These are phyloP conservation scores for Oreamnos americanus DNA, from an alignment of 2,113 vertebrate genomes.

Conservation along the genomic window DNA sequence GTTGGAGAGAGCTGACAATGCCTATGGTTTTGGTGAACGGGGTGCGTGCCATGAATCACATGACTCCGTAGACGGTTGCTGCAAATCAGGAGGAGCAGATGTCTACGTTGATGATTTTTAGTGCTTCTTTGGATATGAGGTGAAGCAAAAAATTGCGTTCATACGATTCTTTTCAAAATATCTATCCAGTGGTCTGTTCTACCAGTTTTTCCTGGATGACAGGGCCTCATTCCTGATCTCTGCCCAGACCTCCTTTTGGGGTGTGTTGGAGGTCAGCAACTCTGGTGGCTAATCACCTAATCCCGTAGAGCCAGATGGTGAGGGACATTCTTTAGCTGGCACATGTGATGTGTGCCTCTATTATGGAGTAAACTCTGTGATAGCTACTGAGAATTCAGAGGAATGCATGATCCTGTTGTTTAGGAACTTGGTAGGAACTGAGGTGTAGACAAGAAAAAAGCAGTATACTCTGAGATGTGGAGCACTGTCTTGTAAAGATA, in stretches of 20 bases:
- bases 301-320: neutral
- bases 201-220: neutral
- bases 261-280: neutral
- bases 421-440: neutral
- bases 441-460: neutral
- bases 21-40: neutral
- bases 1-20: neutral
- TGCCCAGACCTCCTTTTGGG: neutral
- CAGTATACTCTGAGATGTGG: fast-evolving
- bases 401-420: neutral
- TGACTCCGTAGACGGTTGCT: fast-evolving
- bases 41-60: fast-evolving
- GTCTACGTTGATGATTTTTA: neutral
- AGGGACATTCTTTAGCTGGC: neutral
- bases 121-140: neutral
- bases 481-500: neutral
- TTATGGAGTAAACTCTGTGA: fast-evolving
- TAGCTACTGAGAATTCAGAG: neutral
- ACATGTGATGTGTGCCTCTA: neutral
- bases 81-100: too few relatives aligned
- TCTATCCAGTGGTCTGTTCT: neutral
- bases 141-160: neutral
- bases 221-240: neutral
- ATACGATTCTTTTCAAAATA: neutral
- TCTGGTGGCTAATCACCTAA: neutral